These are phyloP conservation scores for Blennius ocellaris DNA, from an alignment of 2,113 vertebrate species.

Conservation along the genomic window DNA sequence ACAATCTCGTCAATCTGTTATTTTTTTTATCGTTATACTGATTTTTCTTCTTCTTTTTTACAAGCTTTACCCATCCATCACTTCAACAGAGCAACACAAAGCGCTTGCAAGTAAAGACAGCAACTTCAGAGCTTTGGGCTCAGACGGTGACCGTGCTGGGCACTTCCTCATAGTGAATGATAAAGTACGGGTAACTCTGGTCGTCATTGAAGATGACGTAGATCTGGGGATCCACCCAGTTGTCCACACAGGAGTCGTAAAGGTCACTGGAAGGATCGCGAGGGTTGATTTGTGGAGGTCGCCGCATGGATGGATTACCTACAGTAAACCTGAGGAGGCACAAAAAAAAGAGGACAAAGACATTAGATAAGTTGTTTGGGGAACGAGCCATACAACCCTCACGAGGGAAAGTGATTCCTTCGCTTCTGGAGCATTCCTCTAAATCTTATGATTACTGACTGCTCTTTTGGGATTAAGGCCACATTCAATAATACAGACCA, in stretches of 20 bases:
- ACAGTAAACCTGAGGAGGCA: slow-evolving; percentile 86
- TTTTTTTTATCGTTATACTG: not conserved
- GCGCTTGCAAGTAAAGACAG: slow-evolving; percentile 45
- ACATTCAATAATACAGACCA: slow-evolving; percentile 38
- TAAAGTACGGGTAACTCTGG: slow-evolving; percentile 99
- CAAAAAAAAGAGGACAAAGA: slow-evolving; percentile 4
- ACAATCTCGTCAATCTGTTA: not conserved
- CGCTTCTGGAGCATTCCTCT: slow-evolving; percentile 2
- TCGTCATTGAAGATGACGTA: slow-evolving; percentile 99
- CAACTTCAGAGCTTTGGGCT: slow-evolving; percentile 58
- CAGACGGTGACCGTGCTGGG: slow-evolving; percentile 92
- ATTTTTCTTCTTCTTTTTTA: slow-evolving; percentile 1
- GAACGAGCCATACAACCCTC: too few relatives aligned
- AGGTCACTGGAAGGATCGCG: slow-evolving; percentile 95
- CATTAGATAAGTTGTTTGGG: not conserved
- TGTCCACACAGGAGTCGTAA: slow-evolving; percentile 99
- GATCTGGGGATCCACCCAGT: slow-evolving; percentile 98
- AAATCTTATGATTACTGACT: slow-evolving; percentile 35
- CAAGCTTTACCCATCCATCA: slow-evolving; percentile 26
- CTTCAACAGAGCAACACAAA: slow-evolving; percentile 9
- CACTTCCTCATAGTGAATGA: slow-evolving; percentile 98
- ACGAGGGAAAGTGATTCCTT: too few relatives aligned
- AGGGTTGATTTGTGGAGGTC: slow-evolving; percentile 93
- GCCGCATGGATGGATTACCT: slow-evolving; percentile 96
- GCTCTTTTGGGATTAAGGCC: slow-evolving; percentile 13